Evolutionary conservation across 2,797 vertebrate species (phyloP).

Genomic region (Lepilemur septentrionalis): DNA sequence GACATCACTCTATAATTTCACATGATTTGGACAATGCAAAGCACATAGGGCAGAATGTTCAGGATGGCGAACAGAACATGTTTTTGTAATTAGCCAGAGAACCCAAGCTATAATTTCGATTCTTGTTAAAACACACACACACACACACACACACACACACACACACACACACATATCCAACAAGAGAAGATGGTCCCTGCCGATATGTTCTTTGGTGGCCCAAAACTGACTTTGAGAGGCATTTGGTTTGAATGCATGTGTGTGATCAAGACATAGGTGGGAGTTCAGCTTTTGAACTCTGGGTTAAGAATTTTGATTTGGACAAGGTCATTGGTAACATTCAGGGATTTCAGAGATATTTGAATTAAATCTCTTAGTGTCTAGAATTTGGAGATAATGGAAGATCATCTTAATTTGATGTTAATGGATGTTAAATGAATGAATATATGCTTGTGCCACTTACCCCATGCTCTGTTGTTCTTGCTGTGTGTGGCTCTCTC

Average conservation of each 20-base stretch:
- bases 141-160: not conserved
- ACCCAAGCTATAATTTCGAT: slow-evolving; percentile 37
- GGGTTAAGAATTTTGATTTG: not conserved
- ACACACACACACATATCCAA: not conserved
- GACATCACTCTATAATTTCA: slow-evolving; percentile 82
- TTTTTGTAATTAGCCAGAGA: slow-evolving; percentile 82
- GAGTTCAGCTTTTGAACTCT: not conserved
- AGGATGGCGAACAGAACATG: slow-evolving; percentile 67
- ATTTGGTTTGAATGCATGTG: not conserved
- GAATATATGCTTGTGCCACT: not conserved
- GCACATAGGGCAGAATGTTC: slow-evolving; percentile 68
- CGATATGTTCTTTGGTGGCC: not conserved
- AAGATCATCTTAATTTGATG: not conserved
- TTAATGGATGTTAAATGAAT: not conserved
- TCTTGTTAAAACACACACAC: not conserved
- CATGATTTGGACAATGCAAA: slow-evolving; percentile 78
- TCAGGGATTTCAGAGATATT: not conserved
- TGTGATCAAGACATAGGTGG: not conserved
- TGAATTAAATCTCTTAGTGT: not conserved
- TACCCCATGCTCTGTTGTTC: not conserved
- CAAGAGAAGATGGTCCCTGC: not conserved
- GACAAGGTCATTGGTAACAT: not conserved
- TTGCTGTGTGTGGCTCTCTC: not conserved
- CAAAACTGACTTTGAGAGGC: not conserved
- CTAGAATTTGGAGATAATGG: slow-evolving; percentile 11